Evolutionary conservation across 2,888 invertebrate genomes (phyloP), one percentile per base, ranked within the genome.

Genomic region (Aleiodes testaceus): DNA sequence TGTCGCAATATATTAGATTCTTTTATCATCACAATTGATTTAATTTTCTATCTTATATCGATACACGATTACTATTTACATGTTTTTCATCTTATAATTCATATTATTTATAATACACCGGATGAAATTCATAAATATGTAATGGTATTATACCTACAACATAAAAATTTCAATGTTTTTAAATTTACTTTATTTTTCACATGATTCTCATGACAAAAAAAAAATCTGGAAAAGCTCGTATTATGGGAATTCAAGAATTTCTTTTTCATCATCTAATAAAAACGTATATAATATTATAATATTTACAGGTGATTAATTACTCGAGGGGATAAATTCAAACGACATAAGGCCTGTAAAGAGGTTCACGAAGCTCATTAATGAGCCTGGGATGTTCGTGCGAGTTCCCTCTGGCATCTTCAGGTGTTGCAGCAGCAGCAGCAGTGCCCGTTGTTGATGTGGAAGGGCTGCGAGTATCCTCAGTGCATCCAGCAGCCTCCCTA

Each of bases 331-430:
- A 59, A 59, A 26, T 72, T 84, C 82, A 86, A 71, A 85, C 86
- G 67, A 88, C 88, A 77, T 88, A 88, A 69, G 88, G 88, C 73
- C 88, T 85, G 78, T 88, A 88, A 22, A 88, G 82, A 11, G 86
- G 83, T 75, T 87, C 87, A 66, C 86, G 86, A 70, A 85, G 80
- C 49, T 87, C 85, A 44, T 78, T 79, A n/a, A 83, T 78, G 61
- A 74, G 81, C 72, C 82, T 80, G 3, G 81, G 78, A 61, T 73
- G 74, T 22, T 83, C 82, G 36, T 82, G 85, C n/a, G 84, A 75
- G 22, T 78, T 75, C 59, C 83, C 82, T 70, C 82, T 79, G 2
- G 78, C 73, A 30, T 85, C 84, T 67, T 84, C 84, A 16, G 80
- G 69, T 73, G 66, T 36, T 63, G 22, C 70, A 59, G 50, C 77